Conservation (phyloP, 2,113 vertebrate genomes). For the Spheniscus mendiculus region DNA sequence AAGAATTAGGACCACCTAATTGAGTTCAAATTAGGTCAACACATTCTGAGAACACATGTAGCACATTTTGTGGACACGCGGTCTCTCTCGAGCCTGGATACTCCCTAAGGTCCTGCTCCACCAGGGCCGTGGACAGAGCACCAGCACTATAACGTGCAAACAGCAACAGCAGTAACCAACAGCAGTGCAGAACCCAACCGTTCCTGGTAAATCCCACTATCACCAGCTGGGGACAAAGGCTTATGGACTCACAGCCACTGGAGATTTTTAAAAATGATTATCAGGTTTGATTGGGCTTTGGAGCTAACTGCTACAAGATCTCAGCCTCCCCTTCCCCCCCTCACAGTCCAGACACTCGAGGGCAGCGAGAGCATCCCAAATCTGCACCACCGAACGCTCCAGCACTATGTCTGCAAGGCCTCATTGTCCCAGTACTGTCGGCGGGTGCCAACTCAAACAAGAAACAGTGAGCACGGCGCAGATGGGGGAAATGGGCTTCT, state of each 20-base stretch:
- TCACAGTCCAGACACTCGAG: rapidly evolving
- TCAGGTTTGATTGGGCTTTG: neutral
- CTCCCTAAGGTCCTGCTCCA: neutral
- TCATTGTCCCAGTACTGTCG: rapidly evolving
- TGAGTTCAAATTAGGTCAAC: neutral
- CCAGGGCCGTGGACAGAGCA: neutral
- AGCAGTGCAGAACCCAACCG: neutral
- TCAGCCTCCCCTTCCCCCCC: neutral
- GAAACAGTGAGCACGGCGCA: rapidly evolving
- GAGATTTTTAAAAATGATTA: neutral
- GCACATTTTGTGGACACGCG: rapidly evolving
- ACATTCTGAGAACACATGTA: neutral
- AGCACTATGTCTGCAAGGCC: neutral
- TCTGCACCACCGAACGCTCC: rapidly evolving
- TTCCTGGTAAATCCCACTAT: neutral
- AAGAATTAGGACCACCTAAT: neutral
- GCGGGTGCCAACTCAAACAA: constrained; percentile 18
- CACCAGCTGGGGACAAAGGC: neutral
- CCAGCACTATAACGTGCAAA: neutral
- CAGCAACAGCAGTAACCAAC: neutral
- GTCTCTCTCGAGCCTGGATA: neutral
- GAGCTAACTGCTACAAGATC: neutral
- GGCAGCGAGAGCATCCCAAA: neutral
- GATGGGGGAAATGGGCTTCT: neutral
- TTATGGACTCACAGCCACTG: rapidly evolving